phyloP scores from a whole-genome alignment of 2,113 vertebrate genomes.

The Dissostichus mawsoni region DNA sequence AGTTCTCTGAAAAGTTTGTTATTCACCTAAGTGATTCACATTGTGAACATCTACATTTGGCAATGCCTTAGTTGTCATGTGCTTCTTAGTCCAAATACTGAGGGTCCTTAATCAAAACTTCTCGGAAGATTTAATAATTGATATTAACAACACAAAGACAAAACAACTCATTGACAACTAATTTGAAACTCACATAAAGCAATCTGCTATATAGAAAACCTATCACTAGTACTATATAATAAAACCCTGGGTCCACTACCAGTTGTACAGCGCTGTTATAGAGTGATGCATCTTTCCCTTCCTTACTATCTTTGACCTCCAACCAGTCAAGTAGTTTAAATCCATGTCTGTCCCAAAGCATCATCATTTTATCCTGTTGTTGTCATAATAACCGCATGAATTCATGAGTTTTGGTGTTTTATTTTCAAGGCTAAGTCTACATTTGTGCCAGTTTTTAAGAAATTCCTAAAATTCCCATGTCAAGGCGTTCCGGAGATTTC shows the following conservation, averaged over 20 bases:
- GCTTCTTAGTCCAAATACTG: background rate
- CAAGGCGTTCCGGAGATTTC: no score
- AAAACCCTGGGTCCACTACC: background rate
- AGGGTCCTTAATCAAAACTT: background rate
- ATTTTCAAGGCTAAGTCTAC: no score
- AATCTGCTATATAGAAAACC: background rate
- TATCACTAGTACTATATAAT: background rate
- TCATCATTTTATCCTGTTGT: no score
- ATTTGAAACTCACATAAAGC: background rate
- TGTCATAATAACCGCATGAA: no score
- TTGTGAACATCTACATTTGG: background rate
- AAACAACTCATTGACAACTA: background rate
- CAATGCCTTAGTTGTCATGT: background rate
- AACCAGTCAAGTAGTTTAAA: no score
- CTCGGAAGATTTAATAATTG: background rate
- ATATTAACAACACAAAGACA: background rate
- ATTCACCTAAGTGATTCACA: background rate
- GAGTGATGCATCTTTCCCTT: background rate
- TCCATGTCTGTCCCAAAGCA: no score
- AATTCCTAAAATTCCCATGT: no score
- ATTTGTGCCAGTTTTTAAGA: no score
- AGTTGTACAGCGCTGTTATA: background rate
- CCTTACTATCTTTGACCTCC: background rate
- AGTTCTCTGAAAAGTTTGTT: no score
- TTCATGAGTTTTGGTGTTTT: no score